Percentiles rank a stretch among this genome's conserved stretches.
Evolutionary conservation across 2,888 invertebrate genomes (phyloP).

Genomic region (Lottia gigantea): DNA sequence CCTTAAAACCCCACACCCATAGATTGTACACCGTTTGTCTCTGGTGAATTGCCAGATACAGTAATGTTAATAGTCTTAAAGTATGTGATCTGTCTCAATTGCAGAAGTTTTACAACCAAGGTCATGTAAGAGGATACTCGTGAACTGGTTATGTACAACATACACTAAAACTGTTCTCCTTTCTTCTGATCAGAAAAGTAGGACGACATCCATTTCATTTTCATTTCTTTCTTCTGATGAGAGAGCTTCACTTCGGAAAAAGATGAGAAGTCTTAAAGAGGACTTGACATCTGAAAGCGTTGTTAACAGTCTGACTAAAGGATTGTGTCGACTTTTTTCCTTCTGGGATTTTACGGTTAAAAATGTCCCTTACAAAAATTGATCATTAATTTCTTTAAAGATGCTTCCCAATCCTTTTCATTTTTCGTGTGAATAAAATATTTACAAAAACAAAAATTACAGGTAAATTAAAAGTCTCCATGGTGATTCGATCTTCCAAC

Average conservation of each 20-base stretch:
- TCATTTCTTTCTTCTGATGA: too few species aligned
- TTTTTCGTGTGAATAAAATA: too few species aligned
- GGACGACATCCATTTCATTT: too few species aligned
- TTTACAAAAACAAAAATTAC: too few species aligned
- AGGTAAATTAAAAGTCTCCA: too few species aligned
- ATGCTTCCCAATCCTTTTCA: too few species aligned
- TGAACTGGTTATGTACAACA: conserved; percentile 11
- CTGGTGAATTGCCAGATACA: background rate
- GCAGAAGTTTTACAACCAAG: background rate
- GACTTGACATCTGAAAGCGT: background rate
- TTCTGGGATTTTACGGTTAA: background rate
- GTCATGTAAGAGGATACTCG: background rate
- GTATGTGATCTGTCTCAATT: background rate
- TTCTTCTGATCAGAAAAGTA: too few species aligned
- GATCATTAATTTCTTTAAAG: too few species aligned
- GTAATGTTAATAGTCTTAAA: background rate
- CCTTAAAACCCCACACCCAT: too few species aligned
- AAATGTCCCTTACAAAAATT: too few species aligned
- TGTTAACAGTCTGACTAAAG: background rate
- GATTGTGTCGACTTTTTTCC: conserved; percentile 3
- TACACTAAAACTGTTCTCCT: background rate
- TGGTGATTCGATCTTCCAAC: too few species aligned
- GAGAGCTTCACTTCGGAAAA: background rate
- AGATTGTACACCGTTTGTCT: too few species aligned
- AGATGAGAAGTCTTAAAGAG: conserved; percentile 10